Percentiles rank a stretch among this genome's conserved stretches.
Evolutionary conservation across 2,113 vertebrate genomes (phyloP).

Genomic region (Protobothrops mucrosquamatus): DNA sequence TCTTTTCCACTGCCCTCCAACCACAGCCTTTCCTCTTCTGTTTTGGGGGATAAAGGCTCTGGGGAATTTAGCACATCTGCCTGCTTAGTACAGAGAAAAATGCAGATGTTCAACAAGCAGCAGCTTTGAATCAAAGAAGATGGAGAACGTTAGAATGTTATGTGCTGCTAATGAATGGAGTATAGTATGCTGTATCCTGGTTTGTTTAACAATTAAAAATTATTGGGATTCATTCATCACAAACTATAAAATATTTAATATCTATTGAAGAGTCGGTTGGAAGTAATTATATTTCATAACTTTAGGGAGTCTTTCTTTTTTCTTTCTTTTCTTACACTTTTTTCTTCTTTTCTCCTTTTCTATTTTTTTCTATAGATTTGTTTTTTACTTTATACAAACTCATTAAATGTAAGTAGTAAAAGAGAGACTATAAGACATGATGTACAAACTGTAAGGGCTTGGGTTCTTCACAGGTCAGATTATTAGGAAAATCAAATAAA

Average conservation of each 20-base stretch:
- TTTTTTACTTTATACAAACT: too few relatives aligned
- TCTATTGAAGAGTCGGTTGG: not conserved
- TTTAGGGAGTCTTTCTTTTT: not conserved
- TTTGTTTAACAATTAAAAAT: not conserved
- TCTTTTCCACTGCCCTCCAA: not conserved
- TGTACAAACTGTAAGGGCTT: too few relatives aligned
- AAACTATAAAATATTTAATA: not conserved
- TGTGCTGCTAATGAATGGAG: not conserved
- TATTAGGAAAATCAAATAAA: too few relatives aligned
- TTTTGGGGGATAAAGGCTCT: not conserved
- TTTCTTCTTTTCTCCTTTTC: not conserved
- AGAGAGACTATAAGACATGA: too few relatives aligned
- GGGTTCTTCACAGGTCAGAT: too few relatives aligned
- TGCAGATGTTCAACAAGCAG: not conserved
- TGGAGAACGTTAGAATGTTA: not conserved
- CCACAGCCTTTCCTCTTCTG: not conserved
- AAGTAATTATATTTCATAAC: not conserved
- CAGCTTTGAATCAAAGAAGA: not conserved
- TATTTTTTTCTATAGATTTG: too few relatives aligned
- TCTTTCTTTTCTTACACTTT: not conserved
- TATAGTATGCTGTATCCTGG: not conserved
- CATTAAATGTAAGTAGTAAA: too few relatives aligned
- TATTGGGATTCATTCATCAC: not conserved
- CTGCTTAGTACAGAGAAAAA: not conserved
- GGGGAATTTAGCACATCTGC: not conserved